A percentile compares a stretch with the other conserved stretches of the same genome.
Conservation (phyloP, 2,113 vertebrate genomes). For the Sander vitreus region DNA sequence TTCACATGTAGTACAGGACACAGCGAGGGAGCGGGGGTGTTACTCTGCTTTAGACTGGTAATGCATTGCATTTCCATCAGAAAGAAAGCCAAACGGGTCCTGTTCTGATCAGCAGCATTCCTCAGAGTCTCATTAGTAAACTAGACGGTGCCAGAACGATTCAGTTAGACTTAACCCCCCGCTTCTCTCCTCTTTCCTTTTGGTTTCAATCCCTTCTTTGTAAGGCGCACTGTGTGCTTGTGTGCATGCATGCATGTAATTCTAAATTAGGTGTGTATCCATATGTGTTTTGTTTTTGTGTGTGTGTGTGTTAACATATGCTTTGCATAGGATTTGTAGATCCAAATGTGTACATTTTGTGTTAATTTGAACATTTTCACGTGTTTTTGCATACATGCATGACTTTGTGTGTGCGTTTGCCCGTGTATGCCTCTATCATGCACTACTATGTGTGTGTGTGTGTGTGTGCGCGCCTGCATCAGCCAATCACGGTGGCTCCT, state of each 20-base stretch:
- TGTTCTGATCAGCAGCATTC: constrained; percentile 72
- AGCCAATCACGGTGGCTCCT: constrained; percentile 70
- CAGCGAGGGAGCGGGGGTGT: neutral
- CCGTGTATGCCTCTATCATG: constrained; percentile 21
- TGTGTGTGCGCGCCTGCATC: constrained; percentile 6
- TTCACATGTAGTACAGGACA: constrained; percentile 9
- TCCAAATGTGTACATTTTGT: neutral
- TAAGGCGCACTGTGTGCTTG: constrained; percentile 17
- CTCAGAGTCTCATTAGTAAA: constrained; percentile 78
- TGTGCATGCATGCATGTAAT: constrained; percentile 37
- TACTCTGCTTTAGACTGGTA: constrained; percentile 23
- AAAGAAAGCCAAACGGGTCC: constrained; percentile 64
- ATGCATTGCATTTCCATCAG: constrained; percentile 74
- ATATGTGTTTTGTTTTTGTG: neutral
- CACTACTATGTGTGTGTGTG: constrained; percentile 1
- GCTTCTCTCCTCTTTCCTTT: constrained; percentile 25
- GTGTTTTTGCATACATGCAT: constrained; percentile 16
- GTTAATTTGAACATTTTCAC: constrained; percentile 2
- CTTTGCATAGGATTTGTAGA: too few relatives aligned
- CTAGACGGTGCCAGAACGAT: constrained; percentile 69
- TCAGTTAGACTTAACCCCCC: constrained; percentile 53
- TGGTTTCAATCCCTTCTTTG: constrained; percentile 51
- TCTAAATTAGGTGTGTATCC: constrained; percentile 19
- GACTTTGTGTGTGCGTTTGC: constrained; percentile 26
- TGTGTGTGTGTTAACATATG: neutral